Evolutionary conservation across 2,113 vertebrate genomes (phyloP), one percentile per base, ranked within the genome.

Genomic region (Cinclus mexicanus): DNA sequence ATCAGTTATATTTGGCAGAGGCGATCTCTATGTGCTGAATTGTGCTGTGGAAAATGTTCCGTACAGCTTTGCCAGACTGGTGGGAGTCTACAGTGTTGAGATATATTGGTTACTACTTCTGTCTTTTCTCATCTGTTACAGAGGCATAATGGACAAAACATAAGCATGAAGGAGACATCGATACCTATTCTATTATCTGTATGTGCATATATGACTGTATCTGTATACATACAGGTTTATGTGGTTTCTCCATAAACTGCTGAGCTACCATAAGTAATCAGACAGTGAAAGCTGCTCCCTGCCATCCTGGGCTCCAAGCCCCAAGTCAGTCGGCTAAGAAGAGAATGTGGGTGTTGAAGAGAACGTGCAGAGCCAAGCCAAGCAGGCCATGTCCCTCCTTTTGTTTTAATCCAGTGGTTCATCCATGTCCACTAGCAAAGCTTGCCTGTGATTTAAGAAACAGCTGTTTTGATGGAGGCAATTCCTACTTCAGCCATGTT

Each of bases 1-100:
- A 33, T 59, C 39, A 59, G 52, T 55, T 91, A 31, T 69, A 87
- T 93, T 83, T 80, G 72, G 71, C 83, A 93, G 83, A 64, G 31
- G 41, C 50, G 37, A 4, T 39, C 24, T 42, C 79, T 57, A 6
- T 76, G 44, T 47, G 41, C 59, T 79, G 82, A 71, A 22, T 29
- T 84, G n/a, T 0, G 0, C 65, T 79, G 69, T 16, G n/a, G 86
- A 47, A 93, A 68, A 80, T 29, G 16, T 82, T 76, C 47, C n/a
- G 70, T 9, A 1, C 63, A 53, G 46, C 83, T 83, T 72, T 69
- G 68, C 46, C 59, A 68, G 31, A 8, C 49, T 37, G 67, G 53
- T 72, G 59, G 55, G 44, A 80, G 50, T 44, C 46, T 76, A 57
- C 61, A 52, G 0, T 10, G 16, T 33, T 44, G 52, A 75, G 37